Conservation (phyloP, 2,888 invertebrate genomes). For the Labia minor region DNA sequence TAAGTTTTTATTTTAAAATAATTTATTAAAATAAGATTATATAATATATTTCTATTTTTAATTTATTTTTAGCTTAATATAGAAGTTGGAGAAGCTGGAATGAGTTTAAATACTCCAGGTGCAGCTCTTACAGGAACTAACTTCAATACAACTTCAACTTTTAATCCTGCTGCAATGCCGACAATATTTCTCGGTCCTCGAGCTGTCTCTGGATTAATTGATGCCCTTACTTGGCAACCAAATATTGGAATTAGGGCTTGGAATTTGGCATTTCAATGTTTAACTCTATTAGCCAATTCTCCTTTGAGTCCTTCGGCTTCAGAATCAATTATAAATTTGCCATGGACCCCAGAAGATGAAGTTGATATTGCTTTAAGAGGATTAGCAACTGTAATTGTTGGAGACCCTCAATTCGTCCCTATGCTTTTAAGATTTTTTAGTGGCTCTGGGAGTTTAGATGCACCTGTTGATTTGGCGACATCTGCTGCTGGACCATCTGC, state of each 20-base stretch:
- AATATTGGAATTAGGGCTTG: slow-evolving; percentile 63
- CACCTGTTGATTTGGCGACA: slow-evolving; percentile 23
- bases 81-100: background rate
- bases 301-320: slow-evolving; percentile 19
- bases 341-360: slow-evolving; percentile 19
- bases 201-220: slow-evolving; percentile 53
- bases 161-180: slow-evolving; percentile 48
- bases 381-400: slow-evolving; percentile 52
- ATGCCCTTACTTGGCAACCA: slow-evolving; percentile 54
- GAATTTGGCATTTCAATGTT: slow-evolving; percentile 65
- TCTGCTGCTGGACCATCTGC: slow-evolving; percentile 63
- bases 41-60: background rate
- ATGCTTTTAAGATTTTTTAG: slow-evolving; percentile 56
- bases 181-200: slow-evolving; percentile 52
- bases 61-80: background rate
- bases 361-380: slow-evolving; percentile 37
- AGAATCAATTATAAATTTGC: slow-evolving; percentile 14
- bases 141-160: slow-evolving; percentile 38
- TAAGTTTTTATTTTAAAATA: background rate
- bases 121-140: slow-evolving; percentile 26
- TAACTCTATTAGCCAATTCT: slow-evolving; percentile 40
- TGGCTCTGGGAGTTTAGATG: slow-evolving; percentile 42
- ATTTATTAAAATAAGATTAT: background rate
- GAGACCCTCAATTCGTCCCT: slow-evolving; percentile 54
- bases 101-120: slow-evolving; percentile 22